These are phyloP conservation scores for Narcine bancroftii DNA, from an alignment of 2,113 vertebrate species.

Conservation along the genomic window DNA sequence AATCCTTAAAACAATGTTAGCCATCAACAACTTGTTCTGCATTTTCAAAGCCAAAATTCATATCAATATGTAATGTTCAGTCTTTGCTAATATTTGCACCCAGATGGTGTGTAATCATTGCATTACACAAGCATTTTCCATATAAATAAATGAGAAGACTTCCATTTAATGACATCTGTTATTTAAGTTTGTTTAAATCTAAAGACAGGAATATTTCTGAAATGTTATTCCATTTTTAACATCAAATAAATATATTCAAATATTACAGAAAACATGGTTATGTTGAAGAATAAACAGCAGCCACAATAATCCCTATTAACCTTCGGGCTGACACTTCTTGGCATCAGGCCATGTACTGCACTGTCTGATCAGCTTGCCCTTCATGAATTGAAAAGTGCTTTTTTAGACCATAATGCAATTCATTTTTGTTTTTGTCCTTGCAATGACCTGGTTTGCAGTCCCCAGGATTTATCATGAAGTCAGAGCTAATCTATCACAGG, in stretches of 20 bases:
- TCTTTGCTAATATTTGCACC: background rate
- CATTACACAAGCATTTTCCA: background rate
- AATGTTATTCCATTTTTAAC: background rate
- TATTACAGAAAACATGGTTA: background rate
- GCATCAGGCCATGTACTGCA: background rate
- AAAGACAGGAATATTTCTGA: background rate
- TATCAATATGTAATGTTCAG: background rate
- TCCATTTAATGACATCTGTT: background rate
- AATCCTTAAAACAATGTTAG: too few relatives aligned
- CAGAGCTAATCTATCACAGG: constrained; percentile 26
- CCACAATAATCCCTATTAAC: constrained; percentile 6
- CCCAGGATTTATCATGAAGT: constrained; percentile 1
- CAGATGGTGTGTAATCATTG: background rate
- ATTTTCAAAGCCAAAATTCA: background rate
- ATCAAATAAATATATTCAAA: background rate
- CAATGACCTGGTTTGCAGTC: constrained; percentile 1
- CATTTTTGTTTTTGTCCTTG: background rate
- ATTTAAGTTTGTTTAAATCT: background rate
- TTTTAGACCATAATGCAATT: background rate
- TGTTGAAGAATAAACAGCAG: background rate
- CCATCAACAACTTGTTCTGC: background rate
- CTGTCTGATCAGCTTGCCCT: background rate
- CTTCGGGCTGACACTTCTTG: background rate
- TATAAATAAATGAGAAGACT: background rate
- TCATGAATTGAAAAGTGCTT: background rate